Base-by-base conservation (phyloP, 2,797 vertebrate species). In the Enteromius paludinosus region DNA sequence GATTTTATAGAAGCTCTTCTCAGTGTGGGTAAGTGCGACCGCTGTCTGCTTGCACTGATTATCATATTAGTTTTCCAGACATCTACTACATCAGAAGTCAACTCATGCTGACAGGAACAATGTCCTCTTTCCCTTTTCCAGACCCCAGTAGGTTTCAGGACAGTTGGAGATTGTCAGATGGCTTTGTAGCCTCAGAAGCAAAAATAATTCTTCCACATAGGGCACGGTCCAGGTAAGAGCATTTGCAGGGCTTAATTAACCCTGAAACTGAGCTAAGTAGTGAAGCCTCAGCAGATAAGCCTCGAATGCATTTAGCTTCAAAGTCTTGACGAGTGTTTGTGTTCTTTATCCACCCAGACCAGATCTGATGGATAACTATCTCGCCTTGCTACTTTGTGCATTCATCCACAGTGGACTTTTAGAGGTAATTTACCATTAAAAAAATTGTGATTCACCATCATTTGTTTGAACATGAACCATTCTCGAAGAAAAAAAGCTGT, bases 281-380 rank as follows among this genome's bases (percentile, higher is more conserved):
- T 56, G 10, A 43, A 30, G 23, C 35, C 6, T 72, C 17, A 17
- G 30, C 5, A 61, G 23, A 52, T 81, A 12, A 65, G n/a, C 28
- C 12, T 35, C 20, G 18, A 8, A 54, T 64, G 52, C 11, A 45
- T 62, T 17, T 14, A 72, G 15, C 61, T 56, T 66, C 23, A 54
- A 74, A 59, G 41, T 41, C 18, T 61, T 79, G 65, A 59, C 18
- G 59, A 15, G 4, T 62, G 64, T 83, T 3, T 83, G 30, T 64
- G 11, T 30, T 78, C 3, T 59, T 56, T 70, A 2, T 78, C 64
- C 72, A 45, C 14, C 25, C 20, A 99, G 98, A 85, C 97, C 98
- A 87, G 98, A 99, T 91, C 95, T 99, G 86, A 99, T 99, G 96
- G 98, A 99, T 94, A 99, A 99, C 93, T 99, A 99, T 78, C 95